Base-by-base conservation (phyloP, 2,888 invertebrate species). In the Drosophila buzzatii region DNA sequence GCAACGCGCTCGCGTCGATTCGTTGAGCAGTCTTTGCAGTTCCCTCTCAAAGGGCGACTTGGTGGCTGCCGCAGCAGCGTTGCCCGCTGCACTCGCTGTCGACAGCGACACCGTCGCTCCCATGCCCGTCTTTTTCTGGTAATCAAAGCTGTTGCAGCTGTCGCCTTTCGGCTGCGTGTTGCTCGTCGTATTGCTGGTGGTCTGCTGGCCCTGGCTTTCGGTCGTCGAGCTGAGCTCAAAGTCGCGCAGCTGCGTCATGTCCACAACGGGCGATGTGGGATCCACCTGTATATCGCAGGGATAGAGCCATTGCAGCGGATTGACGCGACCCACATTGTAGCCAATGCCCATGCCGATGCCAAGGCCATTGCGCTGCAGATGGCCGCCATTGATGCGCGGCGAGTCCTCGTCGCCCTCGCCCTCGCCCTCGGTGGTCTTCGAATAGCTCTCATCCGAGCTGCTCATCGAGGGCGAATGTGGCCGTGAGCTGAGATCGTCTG, bases 371-470 rank as follows among this genome's bases (percentile, higher is more conserved):
- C 90, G 89, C 58, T 81, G 83, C 57, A 90, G 60, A 55, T 91
- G 90, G 33, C 87, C 87, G 33, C 82, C 80, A 55, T 86, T 90
- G 55, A 91, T 78, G 23, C 92, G 89, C 9, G 92, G 92, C 39
- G 93, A 92, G 44, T 92, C 91, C 58, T 92, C 92, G 35, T 92
- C 93, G 51, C 88, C 95, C 56, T 95, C 95, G 56, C 91, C 95
- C 75, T 95, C 95, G 37, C 95, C 97, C 89, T 96, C 96, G 0
- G 96, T 97, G 6, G 97, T 97, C 81, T 97, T 95, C 47, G 96
- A 96, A 90, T 96, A 97, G 92, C 97, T 97, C 92, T 97, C 97
- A 90, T 97, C 97, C 0, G 97, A 97, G 62, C 97, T 97, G 92
- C 96, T 96, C 75, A 97, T 95, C 90, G 96, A 96, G 0, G 97